Conservation (phyloP, 37 sponge, comb jelly and placozoan genomes). For the Oopsacas minuta region DNA sequence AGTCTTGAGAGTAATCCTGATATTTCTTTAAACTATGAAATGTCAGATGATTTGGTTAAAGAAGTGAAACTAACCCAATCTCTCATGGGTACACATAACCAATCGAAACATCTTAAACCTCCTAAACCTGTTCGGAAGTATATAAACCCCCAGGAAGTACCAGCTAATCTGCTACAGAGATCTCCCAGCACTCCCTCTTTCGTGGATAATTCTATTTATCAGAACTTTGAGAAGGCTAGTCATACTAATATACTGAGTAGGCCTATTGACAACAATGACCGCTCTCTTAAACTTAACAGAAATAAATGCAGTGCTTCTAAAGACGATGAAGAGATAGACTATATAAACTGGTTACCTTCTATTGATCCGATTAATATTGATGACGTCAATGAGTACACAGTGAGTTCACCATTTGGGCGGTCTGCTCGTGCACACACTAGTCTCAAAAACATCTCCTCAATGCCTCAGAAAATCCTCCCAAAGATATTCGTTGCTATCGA, state of each 20-base stretch:
- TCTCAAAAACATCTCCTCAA: background rate
- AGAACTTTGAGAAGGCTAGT: background rate
- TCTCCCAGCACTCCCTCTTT: slow-evolving; percentile 11
- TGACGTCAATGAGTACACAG: background rate
- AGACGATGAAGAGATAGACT: slow-evolving; percentile 16
- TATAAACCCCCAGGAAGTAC: background rate
- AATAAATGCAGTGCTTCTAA: slow-evolving; percentile 1
- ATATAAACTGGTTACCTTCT: slow-evolving; percentile 2
- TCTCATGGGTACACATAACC: background rate
- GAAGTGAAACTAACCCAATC: background rate
- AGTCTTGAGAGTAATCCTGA: background rate
- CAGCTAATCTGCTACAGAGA: background rate
- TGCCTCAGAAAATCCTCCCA: background rate
- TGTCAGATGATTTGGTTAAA: background rate
- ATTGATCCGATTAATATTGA: background rate
- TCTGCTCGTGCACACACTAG: background rate
- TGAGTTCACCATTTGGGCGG: background rate
- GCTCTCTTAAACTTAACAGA: background rate
- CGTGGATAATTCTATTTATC: background rate
- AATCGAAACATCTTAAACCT: background rate
- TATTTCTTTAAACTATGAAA: background rate
- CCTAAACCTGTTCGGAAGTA: background rate
- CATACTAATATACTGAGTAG: background rate
- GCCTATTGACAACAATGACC: background rate
- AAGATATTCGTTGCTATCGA: background rate